phyloP scores from a whole-genome alignment of 2,888 invertebrate genomes.

The Agriopis marginaria region DNA sequence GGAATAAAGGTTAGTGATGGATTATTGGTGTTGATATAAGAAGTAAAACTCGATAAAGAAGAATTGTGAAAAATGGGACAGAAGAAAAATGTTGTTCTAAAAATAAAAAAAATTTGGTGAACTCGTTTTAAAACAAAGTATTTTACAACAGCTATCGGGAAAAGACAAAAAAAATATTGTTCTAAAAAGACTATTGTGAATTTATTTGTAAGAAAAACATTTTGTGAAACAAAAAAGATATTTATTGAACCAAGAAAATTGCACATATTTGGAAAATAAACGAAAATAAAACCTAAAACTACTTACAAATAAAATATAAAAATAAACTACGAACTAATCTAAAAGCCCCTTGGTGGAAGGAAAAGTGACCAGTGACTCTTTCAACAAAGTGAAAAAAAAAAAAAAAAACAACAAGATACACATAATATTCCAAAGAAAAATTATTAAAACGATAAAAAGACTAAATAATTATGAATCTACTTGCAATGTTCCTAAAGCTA shows the following conservation, averaged over 20 bases:
- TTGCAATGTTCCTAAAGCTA: conserved; percentile 27
- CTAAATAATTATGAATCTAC: conserved; percentile 17
- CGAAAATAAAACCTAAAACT: no score
- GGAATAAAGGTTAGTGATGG: neutral
- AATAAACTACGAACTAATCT: no score
- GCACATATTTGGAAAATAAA: no score
- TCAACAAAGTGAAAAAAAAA: no score
- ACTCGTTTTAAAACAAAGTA: neutral
- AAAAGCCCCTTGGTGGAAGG: no score
- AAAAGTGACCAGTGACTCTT: no score
- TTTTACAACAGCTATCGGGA: neutral
- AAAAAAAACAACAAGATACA: neutral
- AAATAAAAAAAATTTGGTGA: neutral
- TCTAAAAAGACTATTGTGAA: neutral
- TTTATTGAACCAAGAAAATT: no score
- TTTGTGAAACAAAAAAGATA: no score
- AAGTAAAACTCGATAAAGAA: neutral
- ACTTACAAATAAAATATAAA: no score
- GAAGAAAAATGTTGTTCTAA: neutral
- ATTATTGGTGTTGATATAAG: neutral
- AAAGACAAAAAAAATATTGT: neutral
- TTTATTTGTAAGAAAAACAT: no score
- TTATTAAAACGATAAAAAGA: neutral
- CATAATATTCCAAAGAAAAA: neutral
- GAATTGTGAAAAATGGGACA: neutral